phyloP scores from a whole-genome alignment of 2,888 invertebrate species.

The Drosophila ochracea region DNA sequence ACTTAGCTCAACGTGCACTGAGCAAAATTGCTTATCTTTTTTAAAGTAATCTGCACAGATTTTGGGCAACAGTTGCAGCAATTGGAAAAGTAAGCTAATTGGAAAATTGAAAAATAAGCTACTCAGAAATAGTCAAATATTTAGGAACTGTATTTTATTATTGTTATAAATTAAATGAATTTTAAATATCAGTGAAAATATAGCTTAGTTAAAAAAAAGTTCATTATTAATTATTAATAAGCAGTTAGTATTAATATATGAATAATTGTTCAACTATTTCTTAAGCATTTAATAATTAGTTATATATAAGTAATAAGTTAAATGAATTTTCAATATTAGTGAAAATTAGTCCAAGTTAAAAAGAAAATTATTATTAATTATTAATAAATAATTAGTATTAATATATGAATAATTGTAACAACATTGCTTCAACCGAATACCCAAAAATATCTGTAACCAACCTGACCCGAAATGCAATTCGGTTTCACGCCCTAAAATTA shows the following conservation, averaged over 20 bases:
- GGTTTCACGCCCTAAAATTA: neutral
- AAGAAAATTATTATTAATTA: too few relatives aligned
- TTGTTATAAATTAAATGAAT: neutral
- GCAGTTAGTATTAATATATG: too few relatives aligned
- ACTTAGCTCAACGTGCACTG: neutral
- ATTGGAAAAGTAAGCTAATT: neutral
- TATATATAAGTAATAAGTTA: too few relatives aligned
- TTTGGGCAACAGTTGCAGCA: neutral
- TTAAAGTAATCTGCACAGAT: neutral
- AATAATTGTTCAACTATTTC: too few relatives aligned
- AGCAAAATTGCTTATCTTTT: neutral
- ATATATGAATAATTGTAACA: neutral
- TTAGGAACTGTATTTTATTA: neutral
- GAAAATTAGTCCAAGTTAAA: too few relatives aligned
- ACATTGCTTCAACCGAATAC: neutral
- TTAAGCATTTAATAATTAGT: too few relatives aligned
- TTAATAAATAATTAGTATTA: neutral
- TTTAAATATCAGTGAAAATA: neutral
- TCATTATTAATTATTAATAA: too few relatives aligned
- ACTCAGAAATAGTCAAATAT: fast-evolving
- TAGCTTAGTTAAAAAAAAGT: neutral
- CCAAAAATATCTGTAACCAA: neutral
- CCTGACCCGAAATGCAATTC: neutral
- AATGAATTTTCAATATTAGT: too few relatives aligned
- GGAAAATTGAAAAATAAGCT: neutral